These are phyloP conservation scores for Orussus abietinus DNA, from an alignment of 1,140 invertebrate genomes.

Conservation along the genomic window DNA sequence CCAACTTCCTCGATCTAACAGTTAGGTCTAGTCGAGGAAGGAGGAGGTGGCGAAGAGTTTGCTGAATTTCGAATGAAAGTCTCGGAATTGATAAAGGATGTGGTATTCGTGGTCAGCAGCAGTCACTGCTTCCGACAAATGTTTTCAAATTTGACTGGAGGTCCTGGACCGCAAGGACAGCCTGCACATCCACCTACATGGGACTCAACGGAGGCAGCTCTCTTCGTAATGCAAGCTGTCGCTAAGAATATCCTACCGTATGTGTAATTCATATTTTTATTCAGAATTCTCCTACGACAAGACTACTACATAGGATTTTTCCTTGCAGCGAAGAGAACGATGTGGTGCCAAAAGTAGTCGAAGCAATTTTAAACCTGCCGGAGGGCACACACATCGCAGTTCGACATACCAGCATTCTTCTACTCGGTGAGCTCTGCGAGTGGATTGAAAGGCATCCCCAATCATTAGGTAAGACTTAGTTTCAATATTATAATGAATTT, in stretches of 20 bases:
- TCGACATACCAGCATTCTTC: conserved; percentile 79
- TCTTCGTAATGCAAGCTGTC: conserved; percentile 94
- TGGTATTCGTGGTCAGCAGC: conserved; percentile 95
- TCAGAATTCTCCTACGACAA: too few species aligned
- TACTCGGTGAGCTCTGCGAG: conserved; percentile 90
- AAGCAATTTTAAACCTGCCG: conserved; percentile 83
- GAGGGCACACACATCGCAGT: conserved; percentile 84
- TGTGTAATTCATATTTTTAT: conserved; percentile 41
- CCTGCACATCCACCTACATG: conserved; percentile 66
- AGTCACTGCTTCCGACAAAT: conserved; percentile 89
- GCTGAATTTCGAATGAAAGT: conserved; percentile 87
- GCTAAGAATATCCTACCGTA: conserved; percentile 95
- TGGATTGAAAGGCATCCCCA: conserved; percentile 90
- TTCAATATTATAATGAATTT: conserved; percentile 1
- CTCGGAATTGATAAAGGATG: conserved; percentile 92
- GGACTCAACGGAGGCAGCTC: conserved; percentile 90
- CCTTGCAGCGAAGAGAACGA: conserved; percentile 81
- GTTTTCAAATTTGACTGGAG: conserved; percentile 63
- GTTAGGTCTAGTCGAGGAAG: conserved; percentile 84
- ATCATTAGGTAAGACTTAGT: conserved; percentile 58
- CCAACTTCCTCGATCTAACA: conserved; percentile 35
- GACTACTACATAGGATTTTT: too few species aligned
- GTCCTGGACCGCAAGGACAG: conserved; percentile 30
- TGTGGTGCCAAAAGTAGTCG: conserved; percentile 87
- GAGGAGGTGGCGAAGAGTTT: conserved; percentile 50